Percentiles rank a stretch among this genome's conserved stretches.
Conservation (phyloP, 2,797 vertebrate species). For the Acanthurus tractus region DNA sequence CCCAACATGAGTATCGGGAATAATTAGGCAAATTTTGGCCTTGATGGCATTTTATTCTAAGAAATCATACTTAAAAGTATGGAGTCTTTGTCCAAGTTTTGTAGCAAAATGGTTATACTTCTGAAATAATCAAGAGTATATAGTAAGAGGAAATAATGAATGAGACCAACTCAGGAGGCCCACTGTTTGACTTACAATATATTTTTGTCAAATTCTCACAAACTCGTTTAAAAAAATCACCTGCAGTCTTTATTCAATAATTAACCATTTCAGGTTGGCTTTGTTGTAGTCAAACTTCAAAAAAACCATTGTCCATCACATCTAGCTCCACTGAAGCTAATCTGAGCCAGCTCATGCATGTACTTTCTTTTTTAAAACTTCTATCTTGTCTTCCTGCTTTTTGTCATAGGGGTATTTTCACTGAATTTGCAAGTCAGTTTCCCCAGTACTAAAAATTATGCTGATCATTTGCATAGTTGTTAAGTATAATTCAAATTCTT, state of each 20-base stretch:
- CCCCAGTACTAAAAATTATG: not conserved
- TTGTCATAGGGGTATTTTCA: conserved; percentile 3
- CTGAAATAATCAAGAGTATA: not conserved
- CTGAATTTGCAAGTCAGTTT: not conserved
- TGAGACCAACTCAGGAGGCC: not conserved
- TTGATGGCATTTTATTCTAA: not conserved
- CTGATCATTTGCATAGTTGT: not conserved
- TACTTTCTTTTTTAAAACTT: not conserved
- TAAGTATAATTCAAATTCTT: not conserved
- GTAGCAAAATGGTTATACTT: not conserved
- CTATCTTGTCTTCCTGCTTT: conserved; percentile 3
- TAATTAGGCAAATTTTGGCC: accelerated
- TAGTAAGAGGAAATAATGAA: no score
- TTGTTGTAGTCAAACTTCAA: conserved; percentile 19
- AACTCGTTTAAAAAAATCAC: conserved; percentile 21
- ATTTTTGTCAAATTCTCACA: not conserved
- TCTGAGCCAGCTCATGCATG: conserved; percentile 23
- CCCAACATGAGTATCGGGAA: not conserved
- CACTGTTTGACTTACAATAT: not conserved
- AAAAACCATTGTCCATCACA: not conserved
- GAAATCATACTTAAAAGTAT: not conserved
- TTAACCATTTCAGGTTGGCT: conserved; percentile 44
- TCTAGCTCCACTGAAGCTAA: conserved; percentile 5
- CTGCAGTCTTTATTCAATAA: conserved; percentile 35
- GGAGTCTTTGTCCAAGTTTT: not conserved